phyloP scores from a whole-genome alignment of 1,140 invertebrate genomes.

The Zaprionus nigranus region DNA sequence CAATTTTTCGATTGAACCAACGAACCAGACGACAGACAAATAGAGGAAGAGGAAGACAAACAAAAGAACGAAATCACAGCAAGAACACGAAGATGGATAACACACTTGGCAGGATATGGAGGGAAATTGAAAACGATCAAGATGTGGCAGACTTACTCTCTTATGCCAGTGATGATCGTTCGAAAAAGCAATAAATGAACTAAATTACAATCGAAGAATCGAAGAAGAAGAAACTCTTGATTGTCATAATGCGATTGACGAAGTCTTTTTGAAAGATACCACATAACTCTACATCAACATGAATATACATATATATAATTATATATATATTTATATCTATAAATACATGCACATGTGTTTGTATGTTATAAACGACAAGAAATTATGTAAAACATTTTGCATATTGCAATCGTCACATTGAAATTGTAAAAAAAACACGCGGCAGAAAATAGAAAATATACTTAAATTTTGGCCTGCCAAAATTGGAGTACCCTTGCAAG shows the following conservation, averaged over 20 bases:
- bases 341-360: conserved; percentile 9
- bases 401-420: conserved; percentile 9
- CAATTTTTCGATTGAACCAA: background rate
- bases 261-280: conserved; percentile 4
- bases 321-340: conserved; percentile 13
- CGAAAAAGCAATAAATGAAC: background rate
- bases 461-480: conserved; percentile 16
- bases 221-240: background rate
- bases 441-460: conserved; percentile 4
- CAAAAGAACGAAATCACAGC: background rate
- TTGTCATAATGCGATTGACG: background rate
- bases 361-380: conserved; percentile 20
- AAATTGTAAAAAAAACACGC: conserved; percentile 23
- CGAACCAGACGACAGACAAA: background rate
- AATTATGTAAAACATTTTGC: conserved; percentile 28
- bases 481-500: conserved; percentile 25
- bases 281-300: conserved; percentile 2
- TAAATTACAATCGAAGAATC: background rate
- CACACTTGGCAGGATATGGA: background rate
- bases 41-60: background rate
- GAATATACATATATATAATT: conserved; percentile 14
- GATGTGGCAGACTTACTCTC: background rate
- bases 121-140: background rate
- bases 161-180: background rate
- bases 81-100: background rate